Evolutionary conservation across 2,113 vertebrate species (phyloP).

Genomic region (Brachypteracias leptosomus): DNA sequence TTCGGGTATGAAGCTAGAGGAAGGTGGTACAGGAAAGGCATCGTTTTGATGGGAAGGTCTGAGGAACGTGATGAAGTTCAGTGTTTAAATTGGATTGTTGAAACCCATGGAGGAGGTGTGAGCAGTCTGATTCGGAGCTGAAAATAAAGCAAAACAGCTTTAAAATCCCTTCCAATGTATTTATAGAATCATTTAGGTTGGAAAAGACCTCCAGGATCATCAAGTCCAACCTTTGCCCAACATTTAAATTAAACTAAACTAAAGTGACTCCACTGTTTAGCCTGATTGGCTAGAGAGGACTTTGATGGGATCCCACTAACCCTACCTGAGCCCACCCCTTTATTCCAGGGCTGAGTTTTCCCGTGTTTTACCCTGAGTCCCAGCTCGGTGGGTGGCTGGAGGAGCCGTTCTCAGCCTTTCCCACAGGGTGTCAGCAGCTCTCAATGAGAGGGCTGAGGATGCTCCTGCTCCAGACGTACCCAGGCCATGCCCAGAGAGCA

Average conservation of each 20-base stretch:
- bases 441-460: not conserved
- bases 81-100: not conserved
- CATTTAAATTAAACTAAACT: not conserved
- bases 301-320: rapidly evolving
- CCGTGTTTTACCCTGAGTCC: rapidly evolving
- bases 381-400: rapidly evolving
- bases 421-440: conserved; percentile 57
- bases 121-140: not conserved
- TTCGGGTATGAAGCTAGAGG: not conserved
- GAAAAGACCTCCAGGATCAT: too few species aligned
- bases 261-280: not conserved
- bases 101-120: not conserved
- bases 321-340: rapidly evolving
- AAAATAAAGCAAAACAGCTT: not conserved
- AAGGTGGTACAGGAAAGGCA: not conserved
- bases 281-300: not conserved
- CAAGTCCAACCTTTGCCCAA: too few species aligned
- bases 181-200: too few species aligned
- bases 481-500: rapidly evolving
- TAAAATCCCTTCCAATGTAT: not conserved
- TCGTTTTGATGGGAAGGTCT: not conserved
- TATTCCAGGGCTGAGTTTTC: not conserved
- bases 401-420: not conserved
- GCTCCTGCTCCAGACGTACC: rapidly evolving
- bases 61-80: not conserved